Percentiles rank a stretch among this genome's conserved stretches.
phyloP scores from a whole-genome alignment of 1,140 invertebrate genomes.

The Ceratitis capitata region DNA sequence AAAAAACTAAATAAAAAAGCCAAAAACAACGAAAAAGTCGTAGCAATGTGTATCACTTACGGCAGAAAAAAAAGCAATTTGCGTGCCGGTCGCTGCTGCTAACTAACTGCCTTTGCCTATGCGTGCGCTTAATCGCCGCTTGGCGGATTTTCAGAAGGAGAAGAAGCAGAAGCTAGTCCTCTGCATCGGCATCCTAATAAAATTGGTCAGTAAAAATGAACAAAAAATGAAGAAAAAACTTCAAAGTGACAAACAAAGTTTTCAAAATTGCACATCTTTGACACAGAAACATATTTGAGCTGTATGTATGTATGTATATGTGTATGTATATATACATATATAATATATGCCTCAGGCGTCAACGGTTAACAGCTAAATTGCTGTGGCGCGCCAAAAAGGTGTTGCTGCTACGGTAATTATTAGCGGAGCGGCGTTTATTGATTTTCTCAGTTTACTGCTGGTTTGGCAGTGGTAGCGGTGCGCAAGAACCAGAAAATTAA shows the following conservation, averaged over 20 bases:
- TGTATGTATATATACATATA: not conserved
- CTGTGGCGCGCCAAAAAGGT: conserved; percentile 30
- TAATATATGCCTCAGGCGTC: not conserved
- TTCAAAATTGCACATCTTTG: no score
- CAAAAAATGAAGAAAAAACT: not conserved
- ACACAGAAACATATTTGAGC: no score
- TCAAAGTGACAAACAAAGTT: not conserved
- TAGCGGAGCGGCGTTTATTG: conserved; percentile 3
- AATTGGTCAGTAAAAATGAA: not conserved
- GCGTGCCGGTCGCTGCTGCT: not conserved
- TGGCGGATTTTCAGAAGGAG: not conserved
- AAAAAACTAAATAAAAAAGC: not conserved
- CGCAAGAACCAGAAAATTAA: no score
- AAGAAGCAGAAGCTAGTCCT: no score
- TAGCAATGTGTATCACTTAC: no score
- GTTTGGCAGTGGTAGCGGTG: no score
- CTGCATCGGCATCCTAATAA: not conserved
- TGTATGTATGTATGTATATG: not conserved
- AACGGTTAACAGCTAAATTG: conserved; percentile 24
- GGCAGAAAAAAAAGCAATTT: not conserved
- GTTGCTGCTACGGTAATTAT: conserved; percentile 23
- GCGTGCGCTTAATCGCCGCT: conserved; percentile 57
- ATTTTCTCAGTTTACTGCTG: conserved; percentile 27
- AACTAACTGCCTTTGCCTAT: conserved; percentile 9
- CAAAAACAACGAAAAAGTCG: no score